A percentile compares a stretch with the other conserved stretches of the same genome.
Conservation (phyloP, 2,888 invertebrate species). For the Phania funesta region DNA sequence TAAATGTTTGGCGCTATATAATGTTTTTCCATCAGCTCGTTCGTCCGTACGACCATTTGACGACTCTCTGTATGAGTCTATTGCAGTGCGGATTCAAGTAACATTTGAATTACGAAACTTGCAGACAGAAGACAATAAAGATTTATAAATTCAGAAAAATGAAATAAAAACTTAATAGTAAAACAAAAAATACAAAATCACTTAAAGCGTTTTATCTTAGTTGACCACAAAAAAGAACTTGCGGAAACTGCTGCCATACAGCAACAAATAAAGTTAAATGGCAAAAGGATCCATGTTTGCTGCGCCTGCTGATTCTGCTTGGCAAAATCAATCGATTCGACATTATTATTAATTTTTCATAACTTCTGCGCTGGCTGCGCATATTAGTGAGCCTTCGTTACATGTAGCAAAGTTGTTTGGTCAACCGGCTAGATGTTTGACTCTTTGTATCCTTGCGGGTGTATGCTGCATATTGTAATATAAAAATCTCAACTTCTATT, state of each 20-base stretch:
- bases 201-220: conserved; percentile 53
- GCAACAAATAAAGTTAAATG: conserved; percentile 61
- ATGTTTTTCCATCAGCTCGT: conserved; percentile 11
- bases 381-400: conserved; percentile 55
- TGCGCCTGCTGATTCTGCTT: conserved; percentile 64
- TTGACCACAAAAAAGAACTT: conserved; percentile 44
- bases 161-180: background rate
- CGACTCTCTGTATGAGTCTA: conserved; percentile 7
- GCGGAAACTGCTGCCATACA: conserved; percentile 20
- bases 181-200: conserved; percentile 44
- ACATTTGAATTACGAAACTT: conserved; percentile 66
- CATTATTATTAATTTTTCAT: conserved; percentile 80
- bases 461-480: conserved; percentile 72
- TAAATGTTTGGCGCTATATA: conserved; percentile 68
- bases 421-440: conserved; percentile 23
- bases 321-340: conserved; percentile 79
- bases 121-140: conserved; percentile 43
- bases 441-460: conserved; percentile 56
- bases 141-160: conserved; percentile 7
- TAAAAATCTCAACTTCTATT: conserved; percentile 67
- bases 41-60: background rate
- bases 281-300: conserved; percentile 64
- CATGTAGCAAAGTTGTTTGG: conserved; percentile 11
- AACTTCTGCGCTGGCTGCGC: conserved; percentile 76
- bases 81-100: conserved; percentile 29